Evolutionary conservation across 2,888 invertebrate species (phyloP), one percentile per base, ranked within the genome.

Genomic region (Idaea straminata): DNA sequence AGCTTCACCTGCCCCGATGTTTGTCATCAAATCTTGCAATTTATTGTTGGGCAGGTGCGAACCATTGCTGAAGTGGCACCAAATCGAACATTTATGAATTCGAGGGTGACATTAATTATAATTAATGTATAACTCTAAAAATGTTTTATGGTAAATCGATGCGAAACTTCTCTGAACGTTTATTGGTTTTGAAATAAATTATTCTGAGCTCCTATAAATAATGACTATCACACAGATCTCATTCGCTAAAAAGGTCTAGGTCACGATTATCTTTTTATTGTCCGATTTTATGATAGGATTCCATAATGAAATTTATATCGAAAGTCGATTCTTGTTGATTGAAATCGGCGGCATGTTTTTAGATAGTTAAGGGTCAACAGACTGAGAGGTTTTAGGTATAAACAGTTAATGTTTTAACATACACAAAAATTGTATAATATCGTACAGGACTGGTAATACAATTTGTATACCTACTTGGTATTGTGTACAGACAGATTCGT

Each of bases 121-220:
- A 65, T 67, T 67, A 59, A 59, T 36, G 61, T 63, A n/a, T 10
- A 67, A 64, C 35, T 62, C 61, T 65, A 67, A 64, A 67, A 69
- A 66, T 66, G 65, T 71, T 69, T 69, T 66, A 66, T 63, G 58
- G 35, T 64, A 65, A 68, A 68, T 69, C 66, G 61, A 67, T 67
- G 67, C 61, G 47, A 64, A 64, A 71, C 64, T 61, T 36, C 10
- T 62, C 60, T 61, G 58, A 65, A 62, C 61, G 61, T 68, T 66
- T 69, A 71, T 69, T 65, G 64, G 57, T 59, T 57, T 47, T 57
- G 59, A 62, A 68, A 69, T 66, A 66, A 68, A 65, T 58, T 66
- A n/a, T 47, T 57, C 65, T 62, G 66, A 62, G 65, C 62, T 57
- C 16, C 57, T 62, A 70, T 69, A 72, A 69, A 68, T 67, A 64